Evolutionary conservation across 2,888 invertebrate genomes (phyloP).

Genomic region (Patella ulyssiponensis): DNA sequence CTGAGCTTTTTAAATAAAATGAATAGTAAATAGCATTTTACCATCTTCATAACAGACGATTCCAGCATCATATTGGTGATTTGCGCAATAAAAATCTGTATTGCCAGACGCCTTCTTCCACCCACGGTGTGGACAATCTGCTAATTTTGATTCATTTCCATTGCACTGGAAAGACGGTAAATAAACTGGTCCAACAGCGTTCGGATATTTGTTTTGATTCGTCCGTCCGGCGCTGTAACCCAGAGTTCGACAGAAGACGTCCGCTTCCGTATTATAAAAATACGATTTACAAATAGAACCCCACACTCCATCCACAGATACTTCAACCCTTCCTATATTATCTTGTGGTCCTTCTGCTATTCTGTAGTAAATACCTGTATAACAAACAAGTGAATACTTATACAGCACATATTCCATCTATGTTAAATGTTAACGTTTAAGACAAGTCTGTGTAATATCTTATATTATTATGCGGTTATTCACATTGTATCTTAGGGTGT

Average conservation of each 20-base stretch:
- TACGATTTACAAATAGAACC: conserved; percentile 83
- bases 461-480: no score
- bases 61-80: conserved; percentile 54
- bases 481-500: no score
- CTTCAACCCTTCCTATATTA: conserved; percentile 75
- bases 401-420: no score
- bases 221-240: conserved; percentile 32
- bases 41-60: conserved; percentile 57
- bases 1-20: no score
- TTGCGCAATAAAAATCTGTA: conserved; percentile 38
- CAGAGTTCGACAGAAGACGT: conserved; percentile 73
- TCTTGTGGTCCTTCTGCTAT: conserved; percentile 40
- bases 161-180: conserved; percentile 54
- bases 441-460: no score
- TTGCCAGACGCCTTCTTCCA: conserved; percentile 38
- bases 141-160: conserved; percentile 48
- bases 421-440: no score
- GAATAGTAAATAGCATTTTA: conserved; percentile 24
- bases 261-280: conserved; percentile 80
- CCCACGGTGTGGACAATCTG: conserved; percentile 56
- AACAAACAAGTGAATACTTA: no score
- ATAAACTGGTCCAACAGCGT: conserved; percentile 54
- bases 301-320: conserved; percentile 80
- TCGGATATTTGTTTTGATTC: conserved; percentile 27
- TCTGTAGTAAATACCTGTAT: conserved; percentile 51